Conservation (phyloP, 2,797 vertebrate species). For the Cichlasoma orientale region DNA sequence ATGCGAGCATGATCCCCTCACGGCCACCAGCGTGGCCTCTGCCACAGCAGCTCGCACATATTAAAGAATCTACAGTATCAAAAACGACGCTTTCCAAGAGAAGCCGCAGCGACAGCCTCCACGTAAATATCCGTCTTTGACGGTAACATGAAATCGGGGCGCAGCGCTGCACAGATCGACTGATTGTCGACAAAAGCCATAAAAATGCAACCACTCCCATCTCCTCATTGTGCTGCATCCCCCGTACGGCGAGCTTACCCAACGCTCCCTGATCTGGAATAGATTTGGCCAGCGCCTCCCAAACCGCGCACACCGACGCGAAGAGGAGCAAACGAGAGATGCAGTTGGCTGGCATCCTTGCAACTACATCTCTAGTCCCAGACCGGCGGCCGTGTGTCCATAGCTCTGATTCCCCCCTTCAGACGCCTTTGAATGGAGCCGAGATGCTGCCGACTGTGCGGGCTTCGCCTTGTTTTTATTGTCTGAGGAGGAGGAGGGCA, state of each 20-base stretch:
- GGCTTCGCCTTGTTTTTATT: conserved; percentile 73
- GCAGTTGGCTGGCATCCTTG: conserved; percentile 71
- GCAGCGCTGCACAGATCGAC: conserved; percentile 18
- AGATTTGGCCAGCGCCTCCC: conserved; percentile 74
- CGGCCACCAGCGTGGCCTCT: neutral
- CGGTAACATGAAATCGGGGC: neutral
- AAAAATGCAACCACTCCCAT: conserved; percentile 75
- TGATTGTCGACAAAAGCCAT: conserved; percentile 60
- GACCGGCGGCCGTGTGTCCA: conserved; percentile 57
- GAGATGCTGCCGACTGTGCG: conserved; percentile 53
- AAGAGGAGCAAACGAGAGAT: conserved; percentile 72
- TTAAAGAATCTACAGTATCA: neutral
- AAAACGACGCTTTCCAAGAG: neutral
- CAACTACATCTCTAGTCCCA: conserved; percentile 74
- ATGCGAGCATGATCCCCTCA: neutral
- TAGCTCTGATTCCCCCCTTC: conserved; percentile 7
- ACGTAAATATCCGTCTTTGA: neutral
- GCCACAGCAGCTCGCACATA: neutral
- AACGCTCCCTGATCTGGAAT: conserved; percentile 73
- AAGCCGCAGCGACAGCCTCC: neutral
- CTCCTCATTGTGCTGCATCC: conserved; percentile 69
- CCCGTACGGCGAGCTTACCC: conserved; percentile 76
- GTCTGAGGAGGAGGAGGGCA: conserved; percentile 49
- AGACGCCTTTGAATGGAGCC: conserved; percentile 15
- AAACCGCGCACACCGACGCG: conserved; percentile 59